Base-by-base conservation (phyloP, 2,888 invertebrate genomes). In the Sesia bembeciformis region DNA sequence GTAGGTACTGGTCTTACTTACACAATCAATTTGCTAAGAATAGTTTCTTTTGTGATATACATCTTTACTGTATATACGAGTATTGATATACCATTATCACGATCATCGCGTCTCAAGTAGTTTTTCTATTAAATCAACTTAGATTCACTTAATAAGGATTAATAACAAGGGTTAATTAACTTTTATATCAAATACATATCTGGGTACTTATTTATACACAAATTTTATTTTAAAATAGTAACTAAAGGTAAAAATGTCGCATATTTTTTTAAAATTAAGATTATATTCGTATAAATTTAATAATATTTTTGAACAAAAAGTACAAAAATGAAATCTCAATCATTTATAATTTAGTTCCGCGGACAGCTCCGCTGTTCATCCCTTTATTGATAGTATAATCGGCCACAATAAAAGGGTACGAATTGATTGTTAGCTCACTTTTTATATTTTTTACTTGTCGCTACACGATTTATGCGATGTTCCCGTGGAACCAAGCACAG, bases 291-390 rank as follows among this genome's bases (percentile, higher is more conserved):
- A 23, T 23, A 23, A 23, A 23, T 23, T 23, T 23, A 23, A 23
- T 23, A 23, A 23, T 23, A 2, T 23, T 23, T n/a, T 23, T 23
- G 8, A 4, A 23, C 8, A 50, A 50, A 39, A 7, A 39, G 50
- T 23, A 4, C 23, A 83, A 84, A 86, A 84, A 74, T 80, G 75
- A 85, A 86, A 84, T 81, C 87, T 89, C 86, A 85, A 89, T 89
- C 76, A 88, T 85, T 89, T 87, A 87, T 85, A 82, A 87, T 89
- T 89, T 89, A 85, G 89, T 78, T 81, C 69, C 81, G 86, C 81
- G 86, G 87, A 87, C 87, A 88, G 84, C 76, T 72, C 72, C 72
- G 68, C 72, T 71, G 76, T 82, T 86, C 86, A 86, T 85, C 84
- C 86, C 82, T 87, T 88, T 87, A 88, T 87, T 83, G 77, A 72